phyloP scores from a whole-genome alignment of 2,113 vertebrate species.

The Forbesichthys papilliferus region DNA sequence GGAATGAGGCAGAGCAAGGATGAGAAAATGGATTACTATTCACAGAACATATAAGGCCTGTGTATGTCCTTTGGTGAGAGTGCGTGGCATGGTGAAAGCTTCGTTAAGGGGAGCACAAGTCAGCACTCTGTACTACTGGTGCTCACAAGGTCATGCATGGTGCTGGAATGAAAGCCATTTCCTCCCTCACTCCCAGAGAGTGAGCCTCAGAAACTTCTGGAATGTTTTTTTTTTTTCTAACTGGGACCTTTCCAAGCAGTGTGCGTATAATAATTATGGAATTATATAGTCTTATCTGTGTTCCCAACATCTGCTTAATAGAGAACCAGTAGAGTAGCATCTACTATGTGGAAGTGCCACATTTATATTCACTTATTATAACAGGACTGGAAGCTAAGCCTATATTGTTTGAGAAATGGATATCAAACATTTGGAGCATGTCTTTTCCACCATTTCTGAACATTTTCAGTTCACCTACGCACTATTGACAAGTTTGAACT shows the following conservation, averaged over 20 bases:
- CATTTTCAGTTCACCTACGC: conserved; percentile 12
- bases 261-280: too few relatives aligned
- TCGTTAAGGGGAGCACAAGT: conserved; percentile 38
- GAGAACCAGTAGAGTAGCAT: background rate
- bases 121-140: conserved; percentile 47
- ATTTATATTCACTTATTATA: background rate
- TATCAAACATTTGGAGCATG: background rate
- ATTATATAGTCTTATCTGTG: background rate
- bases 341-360: background rate
- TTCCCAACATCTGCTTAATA: background rate
- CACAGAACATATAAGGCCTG: background rate
- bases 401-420: background rate
- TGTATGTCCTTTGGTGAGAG: background rate
- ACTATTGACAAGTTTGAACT: conserved; percentile 18
- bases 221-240: conserved; percentile 25
- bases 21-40: conserved; percentile 22
- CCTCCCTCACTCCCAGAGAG: conserved; percentile 56
- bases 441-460: background rate
- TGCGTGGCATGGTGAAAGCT: conserved; percentile 21
- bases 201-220: conserved; percentile 44
- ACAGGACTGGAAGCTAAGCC: background rate
- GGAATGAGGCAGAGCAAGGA: background rate
- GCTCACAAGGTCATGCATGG: conserved; percentile 65
- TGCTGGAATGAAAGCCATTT: conserved; percentile 73
- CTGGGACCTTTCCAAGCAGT: too few relatives aligned